Percentiles rank a stretch among this genome's conserved stretches.
phyloP scores from a whole-genome alignment of 2,797 vertebrate species.

The Bufotes viridis region DNA sequence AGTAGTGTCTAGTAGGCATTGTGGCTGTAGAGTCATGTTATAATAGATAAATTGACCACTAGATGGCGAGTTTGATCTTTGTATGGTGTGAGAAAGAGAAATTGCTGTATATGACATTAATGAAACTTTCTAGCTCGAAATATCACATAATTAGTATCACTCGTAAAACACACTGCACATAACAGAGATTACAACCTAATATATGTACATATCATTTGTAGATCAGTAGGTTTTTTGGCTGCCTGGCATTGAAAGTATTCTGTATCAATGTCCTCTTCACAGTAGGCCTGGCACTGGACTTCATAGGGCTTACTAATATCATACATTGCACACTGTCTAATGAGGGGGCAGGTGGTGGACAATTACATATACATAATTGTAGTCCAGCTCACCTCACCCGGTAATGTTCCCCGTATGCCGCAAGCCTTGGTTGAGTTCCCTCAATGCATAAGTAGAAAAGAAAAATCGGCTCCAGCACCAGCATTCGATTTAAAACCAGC shows the following conservation, averaged over 20 bases:
- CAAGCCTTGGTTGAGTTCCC: too few relatives aligned
- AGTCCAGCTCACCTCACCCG: too few relatives aligned
- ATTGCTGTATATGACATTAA: background rate
- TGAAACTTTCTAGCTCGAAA: background rate
- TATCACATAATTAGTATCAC: background rate
- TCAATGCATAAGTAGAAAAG: too few relatives aligned
- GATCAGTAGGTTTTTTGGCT: too few relatives aligned
- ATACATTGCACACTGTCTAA: background rate
- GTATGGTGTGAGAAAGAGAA: background rate
- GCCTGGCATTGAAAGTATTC: too few relatives aligned
- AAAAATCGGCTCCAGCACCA: too few relatives aligned
- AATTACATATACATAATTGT: too few relatives aligned
- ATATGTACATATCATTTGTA: background rate
- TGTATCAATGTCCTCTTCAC: background rate
- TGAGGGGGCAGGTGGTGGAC: background rate
- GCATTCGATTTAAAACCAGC: too few relatives aligned
- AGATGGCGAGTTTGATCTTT: slow-evolving; percentile 19
- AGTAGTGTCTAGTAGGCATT: background rate
- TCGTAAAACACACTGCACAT: background rate
- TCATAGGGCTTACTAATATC: background rate
- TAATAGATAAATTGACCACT: background rate
- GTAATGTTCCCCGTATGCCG: too few relatives aligned
- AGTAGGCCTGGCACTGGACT: background rate
- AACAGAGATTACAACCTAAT: background rate
- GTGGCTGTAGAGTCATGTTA: background rate